Conservation (phyloP, 2,888 invertebrate genomes). For the Agrochola circellaris region DNA sequence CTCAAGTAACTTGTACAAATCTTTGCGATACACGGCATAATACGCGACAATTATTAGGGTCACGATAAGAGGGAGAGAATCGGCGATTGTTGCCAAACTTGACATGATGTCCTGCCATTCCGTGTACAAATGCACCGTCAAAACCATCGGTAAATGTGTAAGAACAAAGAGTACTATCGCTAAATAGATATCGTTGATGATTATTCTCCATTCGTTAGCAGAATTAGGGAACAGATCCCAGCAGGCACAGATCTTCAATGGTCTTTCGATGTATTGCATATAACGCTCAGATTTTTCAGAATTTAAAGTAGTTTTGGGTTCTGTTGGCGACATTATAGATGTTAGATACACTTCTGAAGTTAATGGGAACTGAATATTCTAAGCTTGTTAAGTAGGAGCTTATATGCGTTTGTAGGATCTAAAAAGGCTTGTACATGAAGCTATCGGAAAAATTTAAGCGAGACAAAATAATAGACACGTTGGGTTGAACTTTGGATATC, state of each 20-base stretch:
- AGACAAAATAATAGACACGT: no score
- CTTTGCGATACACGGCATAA: constrained; percentile 75
- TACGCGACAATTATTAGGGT: constrained; percentile 80
- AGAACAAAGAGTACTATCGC: constrained; percentile 78
- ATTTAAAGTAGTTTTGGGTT: constrained; percentile 30
- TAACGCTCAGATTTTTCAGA: constrained; percentile 62
- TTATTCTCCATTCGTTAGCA: constrained; percentile 63
- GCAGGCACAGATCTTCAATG: constrained; percentile 81
- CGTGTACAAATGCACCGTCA: constrained; percentile 77
- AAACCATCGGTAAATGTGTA: constrained; percentile 67
- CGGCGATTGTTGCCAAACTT: constrained; percentile 80
- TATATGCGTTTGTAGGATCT: constrained; percentile 28
- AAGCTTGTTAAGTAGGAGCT: not conserved
- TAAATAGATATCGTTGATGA: constrained; percentile 79
- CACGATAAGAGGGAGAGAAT: constrained; percentile 79
- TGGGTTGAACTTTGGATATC: no score
- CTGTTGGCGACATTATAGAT: constrained; percentile 42
- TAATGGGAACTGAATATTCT: constrained; percentile 5
- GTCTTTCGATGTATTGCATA: constrained; percentile 76
- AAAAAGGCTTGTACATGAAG: constrained; percentile 24
- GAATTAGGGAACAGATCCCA: constrained; percentile 83
- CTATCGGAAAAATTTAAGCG: no score
- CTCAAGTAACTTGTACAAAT: constrained; percentile 77
- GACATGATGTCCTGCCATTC: constrained; percentile 83
- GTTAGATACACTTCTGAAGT: not conserved